phyloP scores from a whole-genome alignment of 2,888 invertebrate genomes.

The Plutella xylostella region DNA sequence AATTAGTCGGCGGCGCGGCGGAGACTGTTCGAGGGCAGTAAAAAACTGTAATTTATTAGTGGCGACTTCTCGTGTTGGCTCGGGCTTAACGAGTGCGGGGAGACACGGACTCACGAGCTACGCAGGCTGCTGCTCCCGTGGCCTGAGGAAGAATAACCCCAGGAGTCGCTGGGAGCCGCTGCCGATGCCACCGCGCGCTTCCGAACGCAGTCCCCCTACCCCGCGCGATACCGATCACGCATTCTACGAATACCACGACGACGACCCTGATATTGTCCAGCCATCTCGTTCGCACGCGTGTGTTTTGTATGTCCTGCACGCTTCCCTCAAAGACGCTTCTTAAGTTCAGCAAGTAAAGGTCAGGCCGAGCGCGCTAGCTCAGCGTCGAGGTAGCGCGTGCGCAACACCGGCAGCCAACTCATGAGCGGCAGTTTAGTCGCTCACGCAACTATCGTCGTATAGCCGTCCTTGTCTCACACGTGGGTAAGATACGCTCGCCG shows the following conservation, averaged over 20 bases:
- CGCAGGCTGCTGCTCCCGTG: conserved; percentile 69
- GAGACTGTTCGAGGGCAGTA: conserved; percentile 63
- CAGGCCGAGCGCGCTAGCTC: conserved; percentile 48
- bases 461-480: conserved; percentile 7
- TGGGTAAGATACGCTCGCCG: conserved; percentile 33
- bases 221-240: conserved; percentile 69
- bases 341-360: conserved; percentile 69
- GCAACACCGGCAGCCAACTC: conserved; percentile 70
- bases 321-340: conserved; percentile 66
- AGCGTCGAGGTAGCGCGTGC: conserved; percentile 62
- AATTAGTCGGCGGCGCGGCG: conserved; percentile 63
- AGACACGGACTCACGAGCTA: conserved; percentile 72
- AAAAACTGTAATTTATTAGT: conserved; percentile 72
- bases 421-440: conserved; percentile 57
- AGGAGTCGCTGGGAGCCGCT: conserved; percentile 63
- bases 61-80: conserved; percentile 74
- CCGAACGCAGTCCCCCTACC: conserved; percentile 59
- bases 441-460: conserved; percentile 33
- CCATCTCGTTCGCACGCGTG: conserved; percentile 53
- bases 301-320: conserved; percentile 31
- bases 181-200: conserved; percentile 57
- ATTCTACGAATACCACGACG: conserved; percentile 67
- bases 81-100: conserved; percentile 72
- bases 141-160: conserved; percentile 72
- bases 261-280: conserved; percentile 52